Base-by-base conservation (phyloP, 1,140 invertebrate species). In the Cheumatopsyche charites region DNA sequence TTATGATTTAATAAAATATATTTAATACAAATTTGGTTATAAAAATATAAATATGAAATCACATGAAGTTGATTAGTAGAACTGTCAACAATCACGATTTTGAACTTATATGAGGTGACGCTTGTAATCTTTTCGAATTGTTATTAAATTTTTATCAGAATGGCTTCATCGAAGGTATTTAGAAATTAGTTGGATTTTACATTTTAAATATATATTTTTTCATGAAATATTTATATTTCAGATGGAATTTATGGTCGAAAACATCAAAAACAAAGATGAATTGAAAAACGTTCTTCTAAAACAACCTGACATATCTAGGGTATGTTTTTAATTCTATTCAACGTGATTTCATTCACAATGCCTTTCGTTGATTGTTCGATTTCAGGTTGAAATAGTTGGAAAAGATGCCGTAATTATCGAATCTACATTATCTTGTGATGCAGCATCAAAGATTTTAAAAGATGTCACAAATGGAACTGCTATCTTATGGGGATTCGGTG, bases 191-290 rank as follows among this genome's bases (percentile, higher is more conserved):
- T 49, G n/a, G n/a, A 49, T 15, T 15, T 49, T 15, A 42, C 12
- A 42, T 42, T 6, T 5, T 42, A 42, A 42, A 6, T 6, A 42
- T 42, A n/a, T n/a, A n/a, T n/a, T n/a, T n/a, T n/a, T n/a, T n/a
- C n/a, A n/a, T n/a, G n/a, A n/a, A n/a, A n/a, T n/a, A n/a, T n/a
- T n/a, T n/a, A n/a, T 23, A 52, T 67, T 76, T 42, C 41, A 76
- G 74, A 62, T 76, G 70, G 74, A 76, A 66, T 76, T 76, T 47
- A 73, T 76, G 68, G 71, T 76, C 4, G 71, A 76, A 62, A 68
- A 73, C 36, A 73, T 76, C 6, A 69, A 25, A 23, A 61, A 73
- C 47, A 45, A 49, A 26, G 52, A 73, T 43, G 26, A 23, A 21
- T 66, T 76, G 17, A 71, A 76, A 69, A 41, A 29, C 29, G 15